Conservation (phyloP, 2,113 vertebrate species). For the human region GRCh38 chr17:53373501-53374000, state of each 20-base stretch:
- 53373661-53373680: not conserved
- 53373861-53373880: not conserved
- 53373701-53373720: not conserved
- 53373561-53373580: not conserved
- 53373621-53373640: not conserved
- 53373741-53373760: not conserved
- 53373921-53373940: not conserved
- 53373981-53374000: conserved; percentile 42
- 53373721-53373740: not conserved
- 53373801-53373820: not conserved
- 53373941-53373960: conserved; percentile 40
- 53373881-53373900: not conserved
- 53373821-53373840: not conserved
- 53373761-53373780: not conserved
- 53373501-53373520: not conserved
- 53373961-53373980: conserved; percentile 31
- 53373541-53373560: not conserved
- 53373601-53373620: not conserved
- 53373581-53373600: not conserved
- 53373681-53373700: not conserved
- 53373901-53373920: not conserved
- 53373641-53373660: not conserved
- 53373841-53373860: not conserved
- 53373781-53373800: not conserved
- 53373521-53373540: not conserved